These are phyloP conservation scores for Allolobophora icterica DNA, from an alignment of 2,888 invertebrate species.

Conservation along the genomic window DNA sequence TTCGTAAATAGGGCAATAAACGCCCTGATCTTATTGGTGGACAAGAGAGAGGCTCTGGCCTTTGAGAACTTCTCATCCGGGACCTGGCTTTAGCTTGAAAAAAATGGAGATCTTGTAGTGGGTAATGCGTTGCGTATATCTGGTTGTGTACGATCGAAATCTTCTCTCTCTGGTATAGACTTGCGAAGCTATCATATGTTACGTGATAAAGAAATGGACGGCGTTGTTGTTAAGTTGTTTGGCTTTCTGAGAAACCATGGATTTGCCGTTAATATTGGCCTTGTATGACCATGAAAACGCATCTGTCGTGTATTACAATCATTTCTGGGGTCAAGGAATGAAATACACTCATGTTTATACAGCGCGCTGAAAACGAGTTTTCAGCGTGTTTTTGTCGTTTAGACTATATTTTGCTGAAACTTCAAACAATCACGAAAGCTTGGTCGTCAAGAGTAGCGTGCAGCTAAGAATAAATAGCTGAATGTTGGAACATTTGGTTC, in stretches of 20 bases:
- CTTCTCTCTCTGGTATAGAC: not conserved
- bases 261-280: constrained; percentile 8
- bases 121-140: constrained; percentile 17
- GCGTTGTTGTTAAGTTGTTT: constrained; percentile 7
- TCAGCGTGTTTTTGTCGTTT: not conserved
- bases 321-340: constrained; percentile 9
- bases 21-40: not conserved
- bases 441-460: not conserved
- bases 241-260: not conserved
- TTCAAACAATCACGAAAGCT: not conserved
- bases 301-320: not conserved
- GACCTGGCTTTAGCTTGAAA: not conserved
- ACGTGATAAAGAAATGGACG: not conserved
- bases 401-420: not conserved
- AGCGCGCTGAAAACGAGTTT: not conserved
- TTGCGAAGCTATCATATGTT: not conserved
- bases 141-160: constrained; percentile 6
- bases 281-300: not conserved
- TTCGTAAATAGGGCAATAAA: not conserved
- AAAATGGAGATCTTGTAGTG: not conserved
- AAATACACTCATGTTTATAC: constrained; percentile 10
- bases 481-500: not conserved
- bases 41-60: not conserved
- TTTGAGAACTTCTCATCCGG: constrained; percentile 9
- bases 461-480: not conserved